Evolutionary conservation across 2,888 invertebrate genomes (phyloP), one percentile per base, ranked within the genome.

Genomic region (Diploptera punctata): DNA sequence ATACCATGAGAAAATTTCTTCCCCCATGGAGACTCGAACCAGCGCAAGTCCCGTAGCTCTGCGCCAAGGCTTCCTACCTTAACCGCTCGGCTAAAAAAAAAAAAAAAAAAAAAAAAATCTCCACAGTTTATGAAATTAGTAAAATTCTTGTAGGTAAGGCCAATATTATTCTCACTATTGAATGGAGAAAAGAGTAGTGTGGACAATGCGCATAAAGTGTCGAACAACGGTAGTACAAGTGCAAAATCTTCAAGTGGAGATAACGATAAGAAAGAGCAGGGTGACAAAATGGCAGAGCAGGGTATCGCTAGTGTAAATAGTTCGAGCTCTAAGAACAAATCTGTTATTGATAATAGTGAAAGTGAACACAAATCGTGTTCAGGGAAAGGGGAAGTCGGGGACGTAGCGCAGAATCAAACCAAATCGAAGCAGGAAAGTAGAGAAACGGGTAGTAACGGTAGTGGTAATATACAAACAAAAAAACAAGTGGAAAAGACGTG

Each of bases 161-260:
- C n/a, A n/a, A n/a, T n/a, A n/a, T n/a, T n/a, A n/a, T n/a, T n/a
- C n/a, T n/a, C n/a, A n/a, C n/a, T n/a, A 21, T 18, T 62, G 2
- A 62, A 62, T 62, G 62, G 62, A 21, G 62, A 62, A 43, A 33
- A 62, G 24, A 62, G 38, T 43, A 18, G 16, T 38, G 61, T 31
- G 18, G 62, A 43, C 19, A 21, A 19, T 19, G 16, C 10, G 38
- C 21, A 24, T 19, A 52, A 52, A 24, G 24, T 24, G 13, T 52
- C 52, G 0, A 24, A 52, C 19, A 52, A 52, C 19, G 52, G 52
- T 13, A 52, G 10, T 24, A 24, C 10, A 3, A 52, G 24, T n/a
- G n/a, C n/a, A n/a, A n/a, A n/a, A n/a, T n/a, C n/a, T n/a, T n/a
- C 9, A 49, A 16, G 38, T 62, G 62, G 19, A 13, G 43, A 21